These are phyloP conservation scores for Glareola pratincola DNA, from an alignment of 2,113 vertebrate genomes.

Conservation along the genomic window DNA sequence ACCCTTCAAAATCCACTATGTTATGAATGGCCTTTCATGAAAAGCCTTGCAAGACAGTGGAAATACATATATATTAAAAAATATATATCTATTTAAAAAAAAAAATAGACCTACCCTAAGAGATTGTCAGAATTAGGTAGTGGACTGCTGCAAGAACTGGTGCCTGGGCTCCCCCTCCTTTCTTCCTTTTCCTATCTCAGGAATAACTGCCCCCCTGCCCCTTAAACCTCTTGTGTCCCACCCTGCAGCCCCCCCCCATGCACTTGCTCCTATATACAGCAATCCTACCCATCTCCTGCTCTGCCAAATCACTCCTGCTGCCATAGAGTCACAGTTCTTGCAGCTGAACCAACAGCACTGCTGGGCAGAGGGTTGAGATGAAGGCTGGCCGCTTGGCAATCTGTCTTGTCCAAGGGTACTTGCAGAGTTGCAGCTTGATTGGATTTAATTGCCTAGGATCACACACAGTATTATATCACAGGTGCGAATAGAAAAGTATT, in stretches of 20 bases:
- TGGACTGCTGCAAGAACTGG: neutral
- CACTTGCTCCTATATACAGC: neutral
- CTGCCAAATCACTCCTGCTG: neutral
- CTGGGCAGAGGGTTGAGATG: neutral
- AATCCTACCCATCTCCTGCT: neutral
- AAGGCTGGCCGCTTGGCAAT: neutral
- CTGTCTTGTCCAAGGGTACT: conserved; percentile 30
- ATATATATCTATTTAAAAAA: too few relatives aligned
- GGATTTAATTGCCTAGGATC: conserved; percentile 57
- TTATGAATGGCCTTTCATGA: neutral
- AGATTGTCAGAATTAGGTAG: neutral
- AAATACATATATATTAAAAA: neutral
- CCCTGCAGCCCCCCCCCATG: neutral
- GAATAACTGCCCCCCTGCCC: neutral
- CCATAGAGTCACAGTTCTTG: neutral
- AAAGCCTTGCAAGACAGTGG: neutral
- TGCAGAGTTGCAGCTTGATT: conserved; percentile 38
- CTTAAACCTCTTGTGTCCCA: neutral
- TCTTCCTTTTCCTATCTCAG: neutral
- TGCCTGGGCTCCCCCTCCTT: neutral
- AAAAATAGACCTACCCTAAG: neutral
- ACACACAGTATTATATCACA: conserved; percentile 30
- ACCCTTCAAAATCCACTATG: neutral
- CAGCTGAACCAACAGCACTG: neutral
- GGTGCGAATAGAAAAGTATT: conserved; percentile 30